A percentile compares a stretch with the other conserved stretches of the same genome.
Evolutionary conservation across 1,140 invertebrate species (phyloP).

Genomic region (Drosophila lini): DNA sequence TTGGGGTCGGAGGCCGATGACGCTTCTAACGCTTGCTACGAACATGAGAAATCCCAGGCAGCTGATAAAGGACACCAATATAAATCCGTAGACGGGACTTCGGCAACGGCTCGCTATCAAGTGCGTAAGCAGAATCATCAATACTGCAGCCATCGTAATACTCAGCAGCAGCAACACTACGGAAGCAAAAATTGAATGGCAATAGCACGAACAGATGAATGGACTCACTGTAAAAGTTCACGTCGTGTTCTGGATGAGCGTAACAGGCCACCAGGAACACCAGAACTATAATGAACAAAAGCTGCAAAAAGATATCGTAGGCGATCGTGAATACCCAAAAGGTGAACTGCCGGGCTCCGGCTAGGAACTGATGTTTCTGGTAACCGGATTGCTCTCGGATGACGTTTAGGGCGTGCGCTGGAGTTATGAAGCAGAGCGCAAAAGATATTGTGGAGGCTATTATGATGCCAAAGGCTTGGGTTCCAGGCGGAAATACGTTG

Average conservation of each 20-base stretch:
- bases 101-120: slow-evolving; percentile 9
- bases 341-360: slow-evolving; percentile 21
- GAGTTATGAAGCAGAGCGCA: slow-evolving; percentile 32
- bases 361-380: slow-evolving; percentile 48
- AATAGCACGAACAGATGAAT: too few relatives aligned
- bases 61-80: slow-evolving; percentile 8
- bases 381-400: slow-evolving; percentile 16
- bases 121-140: slow-evolving; percentile 31
- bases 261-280: slow-evolving; percentile 12
- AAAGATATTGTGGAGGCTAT: slow-evolving; percentile 42
- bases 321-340: neutral
- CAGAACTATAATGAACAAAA: neutral
- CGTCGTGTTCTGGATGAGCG: slow-evolving; percentile 18
- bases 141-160: slow-evolving; percentile 13
- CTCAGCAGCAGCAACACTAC: slow-evolving; percentile 24
- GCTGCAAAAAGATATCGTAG: neutral
- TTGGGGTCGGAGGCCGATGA: neutral
- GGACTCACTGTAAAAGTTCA: neutral
- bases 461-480: slow-evolving; percentile 23
- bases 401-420: slow-evolving; percentile 4
- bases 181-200: neutral
- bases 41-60: slow-evolving; percentile 35
- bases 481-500: slow-evolving; percentile 29
- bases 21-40: neutral
- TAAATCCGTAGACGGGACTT: slow-evolving; percentile 12